Conservation (phyloP, 2,888 invertebrate species). For the Phortica okadai region DNA sequence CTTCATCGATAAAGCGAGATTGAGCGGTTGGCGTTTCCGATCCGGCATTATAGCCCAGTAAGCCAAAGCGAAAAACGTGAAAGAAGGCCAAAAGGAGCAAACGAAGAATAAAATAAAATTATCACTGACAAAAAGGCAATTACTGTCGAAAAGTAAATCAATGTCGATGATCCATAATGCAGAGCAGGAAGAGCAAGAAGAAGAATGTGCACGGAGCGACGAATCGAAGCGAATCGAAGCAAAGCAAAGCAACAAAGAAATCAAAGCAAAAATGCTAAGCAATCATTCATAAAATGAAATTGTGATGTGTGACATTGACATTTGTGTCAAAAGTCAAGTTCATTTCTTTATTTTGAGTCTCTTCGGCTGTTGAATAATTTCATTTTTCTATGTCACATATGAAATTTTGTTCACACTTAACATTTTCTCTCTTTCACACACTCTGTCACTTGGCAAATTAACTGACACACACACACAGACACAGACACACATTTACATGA, state of each 20-base stretch:
- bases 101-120: conserved; percentile 5
- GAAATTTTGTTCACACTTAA: no score
- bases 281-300: conserved; percentile 44
- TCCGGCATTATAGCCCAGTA: no score
- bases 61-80: not conserved
- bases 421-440: no score
- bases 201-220: no score
- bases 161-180: conserved; percentile 16
- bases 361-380: no score
- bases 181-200: not conserved
- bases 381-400: no score
- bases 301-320: conserved; percentile 60
- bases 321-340: conserved; percentile 53
- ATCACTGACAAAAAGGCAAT: conserved; percentile 25
- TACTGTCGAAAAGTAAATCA: conserved; percentile 30
- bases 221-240: not conserved
- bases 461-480: no score
- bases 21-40: no score
- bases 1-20: no score
- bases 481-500: no score
- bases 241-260: not conserved
- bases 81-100: not conserved
- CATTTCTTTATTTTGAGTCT: conserved; percentile 24
- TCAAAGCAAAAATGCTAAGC: conserved; percentile 5
- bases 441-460: no score